A percentile compares a stretch with the other conserved stretches of the same genome.
Conservation (phyloP, 2,797 vertebrate genomes). For the Lycodopsis pacificus region DNA sequence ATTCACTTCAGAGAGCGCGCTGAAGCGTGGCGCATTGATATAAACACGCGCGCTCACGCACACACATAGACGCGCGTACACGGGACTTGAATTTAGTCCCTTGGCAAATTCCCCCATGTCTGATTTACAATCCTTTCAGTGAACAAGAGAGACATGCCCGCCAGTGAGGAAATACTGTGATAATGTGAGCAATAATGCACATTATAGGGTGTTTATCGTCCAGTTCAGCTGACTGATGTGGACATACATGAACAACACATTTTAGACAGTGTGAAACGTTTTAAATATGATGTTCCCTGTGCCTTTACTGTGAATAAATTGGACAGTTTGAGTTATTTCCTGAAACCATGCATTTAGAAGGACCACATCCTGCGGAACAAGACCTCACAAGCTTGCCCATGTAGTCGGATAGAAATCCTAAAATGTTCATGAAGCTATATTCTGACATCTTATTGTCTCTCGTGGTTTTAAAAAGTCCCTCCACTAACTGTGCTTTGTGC, state of each 20-base stretch:
- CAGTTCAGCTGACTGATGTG: neutral
- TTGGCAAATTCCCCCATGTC: conserved; percentile 33
- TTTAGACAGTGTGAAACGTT: neutral
- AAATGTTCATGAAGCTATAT: neutral
- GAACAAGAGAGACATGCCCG: neutral
- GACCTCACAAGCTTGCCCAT: neutral
- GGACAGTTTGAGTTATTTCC: neutral
- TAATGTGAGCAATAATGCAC: neutral
- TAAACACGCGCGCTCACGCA: conserved; percentile 63
- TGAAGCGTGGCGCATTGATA: conserved; percentile 74
- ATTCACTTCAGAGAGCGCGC: conserved; percentile 68
- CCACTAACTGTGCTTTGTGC: neutral
- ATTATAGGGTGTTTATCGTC: neutral
- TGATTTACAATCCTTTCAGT: conserved; percentile 27
- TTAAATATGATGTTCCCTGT: neutral
- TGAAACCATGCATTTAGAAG: neutral
- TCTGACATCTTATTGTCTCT: conserved; percentile 19
- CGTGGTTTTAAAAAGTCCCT: conserved; percentile 20
- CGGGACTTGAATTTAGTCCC: conserved; percentile 25
- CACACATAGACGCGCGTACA: conserved; percentile 20
- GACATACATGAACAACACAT: neutral
- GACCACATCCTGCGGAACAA: neutral
- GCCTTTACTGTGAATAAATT: neutral
- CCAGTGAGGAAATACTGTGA: neutral
- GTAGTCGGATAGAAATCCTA: conserved; percentile 14